phyloP scores from a whole-genome alignment of 2,797 vertebrate species.

The Liparis tanakae region DNA sequence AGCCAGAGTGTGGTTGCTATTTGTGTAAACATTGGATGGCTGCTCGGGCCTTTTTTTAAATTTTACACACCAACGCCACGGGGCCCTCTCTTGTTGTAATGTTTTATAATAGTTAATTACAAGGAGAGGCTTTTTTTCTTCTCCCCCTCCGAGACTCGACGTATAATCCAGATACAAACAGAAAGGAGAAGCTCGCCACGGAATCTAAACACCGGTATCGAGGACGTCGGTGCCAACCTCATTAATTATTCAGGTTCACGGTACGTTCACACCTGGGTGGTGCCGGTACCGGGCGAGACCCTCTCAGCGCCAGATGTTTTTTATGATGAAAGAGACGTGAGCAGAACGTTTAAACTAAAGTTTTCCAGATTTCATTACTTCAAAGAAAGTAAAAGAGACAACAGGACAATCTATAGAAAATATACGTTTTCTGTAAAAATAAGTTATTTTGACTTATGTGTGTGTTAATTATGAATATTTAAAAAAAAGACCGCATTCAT shows the following conservation, averaged over 20 bases:
- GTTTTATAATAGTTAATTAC: constrained; percentile 71
- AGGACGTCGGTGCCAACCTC: constrained; percentile 51
- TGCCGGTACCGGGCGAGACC: constrained; percentile 5
- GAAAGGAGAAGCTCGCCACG: constrained; percentile 52
- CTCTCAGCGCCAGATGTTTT: background rate
- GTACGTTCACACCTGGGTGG: constrained; percentile 41
- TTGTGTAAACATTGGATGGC: constrained; percentile 70
- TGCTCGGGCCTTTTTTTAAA: constrained; percentile 58
- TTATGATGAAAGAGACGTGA: background rate
- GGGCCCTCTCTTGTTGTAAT: constrained; percentile 47
- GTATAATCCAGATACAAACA: constrained; percentile 68
- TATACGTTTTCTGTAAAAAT: background rate
- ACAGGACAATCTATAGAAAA: background rate
- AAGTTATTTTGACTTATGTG: background rate
- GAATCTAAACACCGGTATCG: constrained; percentile 60
- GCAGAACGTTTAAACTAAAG: background rate
- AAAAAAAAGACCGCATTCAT: background rate
- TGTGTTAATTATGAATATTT: background rate
- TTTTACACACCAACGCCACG: constrained; percentile 70
- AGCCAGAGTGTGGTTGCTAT: constrained; percentile 67
- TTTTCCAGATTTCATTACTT: background rate
- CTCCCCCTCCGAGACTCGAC: constrained; percentile 48
- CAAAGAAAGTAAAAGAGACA: background rate
- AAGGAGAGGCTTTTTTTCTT: constrained; percentile 51
- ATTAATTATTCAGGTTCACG: constrained; percentile 55